Evolutionary conservation across 53 echinoderm and acorn worm genomes (phyloP), one percentile per base, ranked within the genome.

Genomic region (Stichopus horrens): DNA sequence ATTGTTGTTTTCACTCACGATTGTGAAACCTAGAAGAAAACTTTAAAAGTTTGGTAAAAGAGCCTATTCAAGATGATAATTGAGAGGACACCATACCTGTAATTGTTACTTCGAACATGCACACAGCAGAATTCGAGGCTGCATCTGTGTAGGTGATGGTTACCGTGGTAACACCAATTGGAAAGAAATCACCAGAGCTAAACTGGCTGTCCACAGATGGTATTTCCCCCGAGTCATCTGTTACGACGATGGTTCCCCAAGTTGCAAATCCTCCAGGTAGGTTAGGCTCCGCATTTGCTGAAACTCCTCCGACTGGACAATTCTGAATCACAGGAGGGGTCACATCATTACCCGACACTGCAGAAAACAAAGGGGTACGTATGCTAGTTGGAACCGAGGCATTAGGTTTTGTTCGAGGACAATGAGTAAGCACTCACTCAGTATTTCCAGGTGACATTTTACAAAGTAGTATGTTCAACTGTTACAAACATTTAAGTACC

Each of bases 191-290:
- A 51, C 96, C 96, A 19, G 93, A 88, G 68, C 57, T 76, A 76
- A 90, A 87, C 14, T 79, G 79, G 19, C 52, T 6, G 73, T 66
- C 76, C 54, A 91, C 89, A 20, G 55, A 53, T 10, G 94, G 88
- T 16, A 89, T 77, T 79, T 74, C 76, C n/a, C 95, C 95, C 11
- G 93, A 93, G 88, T 92, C 91, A 79, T 95, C 95, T 0, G 88
- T 73, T 16, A 92, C 95, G 5, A 82, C 75, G 20, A 92, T 92
- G 85, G 88, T 79, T 4, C 51, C 88, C 91, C 89, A 95, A 51
- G 91, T 91, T 9, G 93, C 91, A 85, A 85, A 85, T 52, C 85
- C 85, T 53, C 85, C 85, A 0, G 85, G 37, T 20, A 85, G 23
- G 65, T 65, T 85, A 66, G 9, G 51, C 11, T 85, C 85, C 53